Conservation (phyloP, 2,888 invertebrate genomes). For the Hypolimnas misippus region DNA sequence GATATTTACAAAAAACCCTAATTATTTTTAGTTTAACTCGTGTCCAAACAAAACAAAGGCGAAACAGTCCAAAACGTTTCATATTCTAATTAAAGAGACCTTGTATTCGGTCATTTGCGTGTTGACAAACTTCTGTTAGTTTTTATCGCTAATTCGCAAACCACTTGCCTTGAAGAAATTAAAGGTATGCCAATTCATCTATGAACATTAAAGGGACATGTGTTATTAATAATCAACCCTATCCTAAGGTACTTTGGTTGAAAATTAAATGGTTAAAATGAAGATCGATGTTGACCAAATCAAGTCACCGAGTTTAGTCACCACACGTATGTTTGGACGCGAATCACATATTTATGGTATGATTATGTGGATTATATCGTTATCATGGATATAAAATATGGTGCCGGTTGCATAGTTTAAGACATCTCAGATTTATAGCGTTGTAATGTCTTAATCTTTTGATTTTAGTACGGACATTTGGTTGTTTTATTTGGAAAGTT, state of each 20-base stretch:
- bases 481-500: no score
- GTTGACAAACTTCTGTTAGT: slow-evolving; percentile 24
- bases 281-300: slow-evolving; percentile 17
- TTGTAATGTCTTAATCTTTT: neutral
- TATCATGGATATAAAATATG: slow-evolving; percentile 26
- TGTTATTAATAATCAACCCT: slow-evolving; percentile 15
- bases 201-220: neutral
- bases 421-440: slow-evolving; percentile 10
- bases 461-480: no score
- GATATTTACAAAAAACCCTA: no score
- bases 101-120: slow-evolving; percentile 12
- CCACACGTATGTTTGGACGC: slow-evolving; percentile 33
- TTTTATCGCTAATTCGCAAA: slow-evolving; percentile 36
- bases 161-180: slow-evolving; percentile 32
- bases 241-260: neutral
- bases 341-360: slow-evolving; percentile 33
- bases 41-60: neutral
- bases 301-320: slow-evolving; percentile 25
- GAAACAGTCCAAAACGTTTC: neutral
- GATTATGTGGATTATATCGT: slow-evolving; percentile 34
- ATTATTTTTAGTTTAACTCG: no score
- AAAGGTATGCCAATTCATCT: slow-evolving; percentile 33
- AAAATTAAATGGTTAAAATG: neutral
- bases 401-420: slow-evolving; percentile 20
- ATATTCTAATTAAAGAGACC: slow-evolving; percentile 16